Evolutionary conservation across 2,113 vertebrate species (phyloP).

Genomic region (Pitta sordida): DNA sequence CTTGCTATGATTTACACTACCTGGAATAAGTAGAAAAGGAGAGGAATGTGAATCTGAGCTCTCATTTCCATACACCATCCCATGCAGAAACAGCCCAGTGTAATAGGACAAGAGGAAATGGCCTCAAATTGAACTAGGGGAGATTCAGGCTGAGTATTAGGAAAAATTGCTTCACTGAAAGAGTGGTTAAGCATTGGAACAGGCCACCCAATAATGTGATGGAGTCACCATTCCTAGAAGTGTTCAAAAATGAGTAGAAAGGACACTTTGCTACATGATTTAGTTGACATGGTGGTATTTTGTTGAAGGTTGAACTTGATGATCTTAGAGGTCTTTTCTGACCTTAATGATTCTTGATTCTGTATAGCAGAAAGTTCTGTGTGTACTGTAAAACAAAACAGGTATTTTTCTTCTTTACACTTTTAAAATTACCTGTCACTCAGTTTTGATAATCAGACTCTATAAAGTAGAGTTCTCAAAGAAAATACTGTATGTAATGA

Average conservation of each 20-base stretch:
- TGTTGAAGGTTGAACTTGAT: background rate
- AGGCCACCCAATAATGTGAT: background rate
- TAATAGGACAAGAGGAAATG: background rate
- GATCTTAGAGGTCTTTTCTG: background rate
- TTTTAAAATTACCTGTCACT: background rate
- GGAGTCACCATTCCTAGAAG: background rate
- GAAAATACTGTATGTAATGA: background rate
- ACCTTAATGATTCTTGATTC: background rate
- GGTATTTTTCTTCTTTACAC: background rate
- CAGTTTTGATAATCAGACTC: background rate
- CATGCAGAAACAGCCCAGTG: background rate
- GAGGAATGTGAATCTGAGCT: background rate
- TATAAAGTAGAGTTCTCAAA: background rate
- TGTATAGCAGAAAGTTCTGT: background rate
- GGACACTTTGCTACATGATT: background rate
- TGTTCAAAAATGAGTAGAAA: background rate
- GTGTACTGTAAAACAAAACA: background rate
- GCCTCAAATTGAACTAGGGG: background rate
- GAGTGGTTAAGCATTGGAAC: background rate
- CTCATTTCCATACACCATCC: background rate
- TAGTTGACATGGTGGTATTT: background rate
- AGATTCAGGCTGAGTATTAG: background rate
- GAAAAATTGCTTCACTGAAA: background rate
- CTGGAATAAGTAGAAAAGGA: background rate
- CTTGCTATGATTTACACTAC: background rate